Evolutionary conservation across 2,797 vertebrate species (phyloP).

Genomic region (Paratrypauchen microcephalus): DNA sequence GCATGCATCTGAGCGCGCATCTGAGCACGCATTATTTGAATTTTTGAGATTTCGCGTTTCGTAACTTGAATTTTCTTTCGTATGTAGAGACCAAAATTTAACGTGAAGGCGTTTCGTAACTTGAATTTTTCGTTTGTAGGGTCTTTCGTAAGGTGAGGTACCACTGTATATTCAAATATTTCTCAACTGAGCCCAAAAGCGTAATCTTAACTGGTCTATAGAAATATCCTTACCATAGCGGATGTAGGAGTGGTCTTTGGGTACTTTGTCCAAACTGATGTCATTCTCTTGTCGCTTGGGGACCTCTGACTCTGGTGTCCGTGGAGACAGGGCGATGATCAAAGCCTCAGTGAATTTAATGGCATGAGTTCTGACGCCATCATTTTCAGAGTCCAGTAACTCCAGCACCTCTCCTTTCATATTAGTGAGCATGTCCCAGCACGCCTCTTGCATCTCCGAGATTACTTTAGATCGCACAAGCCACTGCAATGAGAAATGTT

Average conservation of each 20-base stretch:
- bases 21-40: too few relatives aligned
- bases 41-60: too few relatives aligned
- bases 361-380: conserved; percentile 92
- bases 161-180: too few relatives aligned
- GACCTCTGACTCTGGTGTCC: conserved; percentile 86
- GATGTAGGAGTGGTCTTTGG: conserved; percentile 88
- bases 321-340: conserved; percentile 89
- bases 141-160: too few relatives aligned
- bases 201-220: not conserved
- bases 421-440: conserved; percentile 92
- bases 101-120: too few relatives aligned
- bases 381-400: conserved; percentile 91
- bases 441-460: conserved; percentile 89
- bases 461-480: conserved; percentile 85
- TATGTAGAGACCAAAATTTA: too few relatives aligned
- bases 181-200: not conserved
- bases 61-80: too few relatives aligned
- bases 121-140: too few relatives aligned
- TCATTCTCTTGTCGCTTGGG: conserved; percentile 89
- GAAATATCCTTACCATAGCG: conserved; percentile 79
- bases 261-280: conserved; percentile 91
- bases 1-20: too few relatives aligned
- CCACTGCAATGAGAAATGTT: conserved; percentile 77
- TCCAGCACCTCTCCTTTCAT: conserved; percentile 90
- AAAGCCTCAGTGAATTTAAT: conserved; percentile 95